These are phyloP conservation scores for Sebastes schlegelii DNA, from an alignment of 2,113 vertebrate genomes.

Conservation along the genomic window DNA sequence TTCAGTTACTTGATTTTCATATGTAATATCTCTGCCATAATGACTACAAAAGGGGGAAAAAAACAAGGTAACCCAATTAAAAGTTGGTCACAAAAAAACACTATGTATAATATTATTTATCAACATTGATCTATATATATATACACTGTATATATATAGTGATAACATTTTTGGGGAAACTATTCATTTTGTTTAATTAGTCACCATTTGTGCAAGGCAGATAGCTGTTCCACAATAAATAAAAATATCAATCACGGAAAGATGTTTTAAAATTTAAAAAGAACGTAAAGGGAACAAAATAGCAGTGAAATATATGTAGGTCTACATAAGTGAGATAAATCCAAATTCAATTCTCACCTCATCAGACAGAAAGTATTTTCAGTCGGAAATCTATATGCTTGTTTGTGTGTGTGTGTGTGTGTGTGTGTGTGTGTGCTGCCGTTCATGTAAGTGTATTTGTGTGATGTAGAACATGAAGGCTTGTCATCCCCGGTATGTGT, in stretches of 20 bases:
- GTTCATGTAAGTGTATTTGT: not conserved
- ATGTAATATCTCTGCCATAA: not conserved
- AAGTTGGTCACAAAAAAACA: too few species aligned
- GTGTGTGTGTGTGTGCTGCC: not conserved
- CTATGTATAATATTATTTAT: too few species aligned
- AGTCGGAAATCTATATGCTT: not conserved
- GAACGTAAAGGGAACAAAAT: not conserved
- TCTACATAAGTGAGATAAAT: constrained; percentile 6
- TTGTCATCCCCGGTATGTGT: constrained; percentile 23
- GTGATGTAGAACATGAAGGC: constrained; percentile 16
- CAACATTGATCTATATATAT: too few species aligned
- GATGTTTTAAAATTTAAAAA: not conserved
- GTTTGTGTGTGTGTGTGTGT: not conserved
- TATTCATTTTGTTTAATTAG: not conserved
- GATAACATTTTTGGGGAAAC: not conserved
- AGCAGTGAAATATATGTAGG: not conserved
- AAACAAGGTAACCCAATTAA: too few species aligned
- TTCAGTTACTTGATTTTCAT: too few species aligned
- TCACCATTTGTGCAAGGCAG: not conserved
- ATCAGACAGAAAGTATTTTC: constrained; percentile 4
- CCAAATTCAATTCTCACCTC: not conserved
- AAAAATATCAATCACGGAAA: not conserved
- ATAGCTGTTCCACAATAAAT: not conserved
- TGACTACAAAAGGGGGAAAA: not conserved
- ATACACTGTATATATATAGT: too few species aligned